Conservation (phyloP, 2,113 vertebrate species). For the Gobiocypris rarus region DNA sequence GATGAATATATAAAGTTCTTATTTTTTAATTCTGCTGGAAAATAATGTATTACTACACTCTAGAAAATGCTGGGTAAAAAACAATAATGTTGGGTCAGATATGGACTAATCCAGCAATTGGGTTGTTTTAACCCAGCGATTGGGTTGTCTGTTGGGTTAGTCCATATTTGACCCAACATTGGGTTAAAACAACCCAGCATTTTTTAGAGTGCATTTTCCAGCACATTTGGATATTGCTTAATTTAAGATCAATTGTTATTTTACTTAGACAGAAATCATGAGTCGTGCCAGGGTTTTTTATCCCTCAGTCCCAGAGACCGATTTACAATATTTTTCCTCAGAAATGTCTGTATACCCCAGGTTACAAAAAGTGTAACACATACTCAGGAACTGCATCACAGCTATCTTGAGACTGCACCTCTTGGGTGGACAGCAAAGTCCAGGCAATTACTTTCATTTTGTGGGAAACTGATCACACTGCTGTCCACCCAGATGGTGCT, state of each 20-base stretch:
- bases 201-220: no score
- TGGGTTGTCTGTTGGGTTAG: no score
- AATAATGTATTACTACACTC: no score
- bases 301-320: neutral
- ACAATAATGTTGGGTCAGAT: no score
- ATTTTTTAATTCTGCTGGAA: neutral
- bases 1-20: neutral
- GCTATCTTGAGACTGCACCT: neutral
- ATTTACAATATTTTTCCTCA: neutral
- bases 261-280: neutral
- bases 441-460: neutral
- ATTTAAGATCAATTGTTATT: neutral
- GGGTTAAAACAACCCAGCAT: no score
- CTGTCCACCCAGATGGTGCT: neutral
- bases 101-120: no score
- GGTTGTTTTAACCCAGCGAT: no score
- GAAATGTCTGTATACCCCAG: neutral
- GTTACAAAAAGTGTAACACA: neutral
- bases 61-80: no score
- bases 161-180: no score
- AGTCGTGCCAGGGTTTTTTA: neutral
- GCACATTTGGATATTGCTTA: neutral
- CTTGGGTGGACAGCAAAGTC: neutral
- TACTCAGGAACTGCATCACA: neutral
- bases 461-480: neutral